Evolutionary conservation across 2,888 invertebrate species (phyloP).

Genomic region (Tipula vernalis): DNA sequence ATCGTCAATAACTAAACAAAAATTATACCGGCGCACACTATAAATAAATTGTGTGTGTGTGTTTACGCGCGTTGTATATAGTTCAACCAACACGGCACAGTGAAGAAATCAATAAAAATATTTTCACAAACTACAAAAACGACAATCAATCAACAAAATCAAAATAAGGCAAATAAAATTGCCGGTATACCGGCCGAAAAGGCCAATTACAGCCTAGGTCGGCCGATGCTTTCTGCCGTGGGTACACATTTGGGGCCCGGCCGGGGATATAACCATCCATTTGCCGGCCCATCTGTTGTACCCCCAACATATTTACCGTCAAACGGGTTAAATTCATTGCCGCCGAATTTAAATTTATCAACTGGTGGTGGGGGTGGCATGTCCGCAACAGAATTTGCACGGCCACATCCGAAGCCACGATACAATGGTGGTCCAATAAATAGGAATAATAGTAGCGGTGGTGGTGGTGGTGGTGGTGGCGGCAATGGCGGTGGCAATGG

Average conservation of each 20-base stretch:
- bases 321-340: constrained; percentile 9
- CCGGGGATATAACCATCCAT: constrained; percentile 12
- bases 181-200: constrained; percentile 8
- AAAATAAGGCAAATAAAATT: constrained; percentile 8
- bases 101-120: constrained; percentile 10
- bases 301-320: constrained; percentile 8
- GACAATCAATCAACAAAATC: background rate
- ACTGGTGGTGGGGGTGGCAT: constrained; percentile 16
- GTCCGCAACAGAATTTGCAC: constrained; percentile 24
- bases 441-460: constrained; percentile 13
- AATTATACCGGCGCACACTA: background rate
- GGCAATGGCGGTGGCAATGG: constrained; percentile 10
- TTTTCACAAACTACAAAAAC: background rate
- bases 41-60: background rate
- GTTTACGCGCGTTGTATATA: background rate
- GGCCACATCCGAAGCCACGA: constrained; percentile 24
- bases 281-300: constrained; percentile 8
- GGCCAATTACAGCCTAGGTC: background rate
- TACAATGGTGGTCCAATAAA: constrained; percentile 18
- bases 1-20: background rate
- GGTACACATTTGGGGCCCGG: constrained; percentile 13
- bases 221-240: constrained; percentile 12
- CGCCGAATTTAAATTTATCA: constrained; percentile 11
- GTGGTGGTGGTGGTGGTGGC: constrained; percentile 5
- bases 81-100: background rate